Base-by-base conservation (phyloP, 2,113 vertebrate species). In the Axis porcinus region DNA sequence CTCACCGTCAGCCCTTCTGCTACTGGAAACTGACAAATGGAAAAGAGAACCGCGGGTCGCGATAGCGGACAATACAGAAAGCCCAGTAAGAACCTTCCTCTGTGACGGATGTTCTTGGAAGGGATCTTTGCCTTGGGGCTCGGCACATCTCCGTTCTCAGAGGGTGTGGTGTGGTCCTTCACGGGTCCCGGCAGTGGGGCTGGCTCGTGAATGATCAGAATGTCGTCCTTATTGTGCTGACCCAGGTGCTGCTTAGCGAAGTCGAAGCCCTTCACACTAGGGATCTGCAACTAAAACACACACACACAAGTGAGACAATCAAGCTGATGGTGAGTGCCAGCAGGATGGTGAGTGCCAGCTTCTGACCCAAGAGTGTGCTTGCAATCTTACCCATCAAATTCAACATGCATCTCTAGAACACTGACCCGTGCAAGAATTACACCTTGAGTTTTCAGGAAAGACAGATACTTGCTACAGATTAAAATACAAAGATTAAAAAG, bases 161-260 rank as follows among this genome's bases (percentile, higher is more conserved):
- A 99, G 43, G 99, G 99, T 25, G 99, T 99, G 91, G 99, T 97
- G 25, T 98, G 98, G 45, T 99, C 99, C 98, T 99, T 99, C 86
- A 99, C 95, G 30, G 99, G 99, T 93, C 99, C 99, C 4, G 99
- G 99, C 96, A 94, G 99, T 36, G 99, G 99, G 58, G 95, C 98
- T 1, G 99, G 98, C 98, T 99, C 99, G 11, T 99, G 99, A 95
- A 99, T 99, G 93, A 99, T 99, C 98, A 99, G 98, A 90, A 99
- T 98, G 97, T 99, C 99, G 58, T 99, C 99, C 98, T 99, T 99
- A 97, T 98, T 99, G 98, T 99, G 99, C 98, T 99, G 99, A 55
- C 99, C 99, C 98, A 99, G 99, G 98, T 99, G 99, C 96, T 99
- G 99, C 98, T 99, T 99, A 90, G 99, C 99, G 98, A 99, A 99